phyloP scores from a whole-genome alignment of 2,113 vertebrate genomes.

The Sylvietta virens region DNA sequence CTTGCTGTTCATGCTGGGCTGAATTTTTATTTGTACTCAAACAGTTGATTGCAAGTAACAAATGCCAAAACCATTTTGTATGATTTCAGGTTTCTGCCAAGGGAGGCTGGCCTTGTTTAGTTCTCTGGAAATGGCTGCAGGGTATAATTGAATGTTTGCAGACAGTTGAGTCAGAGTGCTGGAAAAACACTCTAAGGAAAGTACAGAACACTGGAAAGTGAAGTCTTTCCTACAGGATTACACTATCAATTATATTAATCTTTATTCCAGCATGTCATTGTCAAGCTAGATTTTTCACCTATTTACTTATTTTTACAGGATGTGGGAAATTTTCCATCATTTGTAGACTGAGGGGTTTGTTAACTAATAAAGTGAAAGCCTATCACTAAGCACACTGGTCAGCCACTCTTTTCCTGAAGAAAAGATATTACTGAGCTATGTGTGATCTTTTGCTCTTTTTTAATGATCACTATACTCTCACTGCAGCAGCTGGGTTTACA shows the following conservation, averaged over 20 bases:
- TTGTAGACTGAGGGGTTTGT: background rate
- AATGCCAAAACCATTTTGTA: conserved; percentile 52
- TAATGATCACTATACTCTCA: background rate
- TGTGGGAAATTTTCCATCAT: background rate
- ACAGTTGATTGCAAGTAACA: background rate
- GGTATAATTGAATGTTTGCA: conserved; percentile 55
- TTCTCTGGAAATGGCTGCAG: conserved; percentile 52
- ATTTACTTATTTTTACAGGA: background rate
- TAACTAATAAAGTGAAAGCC: background rate
- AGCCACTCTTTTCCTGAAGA: background rate
- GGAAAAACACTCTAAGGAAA: conserved; percentile 29
- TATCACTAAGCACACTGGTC: background rate
- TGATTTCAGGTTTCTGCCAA: conserved; percentile 52
- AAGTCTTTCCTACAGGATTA: background rate
- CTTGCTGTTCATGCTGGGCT: background rate
- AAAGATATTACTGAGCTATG: background rate
- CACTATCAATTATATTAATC: background rate
- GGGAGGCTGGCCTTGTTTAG: conserved; percentile 51
- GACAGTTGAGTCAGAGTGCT: conserved; percentile 44
- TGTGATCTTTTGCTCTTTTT: background rate
- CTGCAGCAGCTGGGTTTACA: background rate
- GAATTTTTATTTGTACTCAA: conserved; percentile 4
- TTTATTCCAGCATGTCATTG: background rate
- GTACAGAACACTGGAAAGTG: background rate
- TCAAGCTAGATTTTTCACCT: background rate